Base-by-base conservation (phyloP, 2,797 vertebrate species). In the Ctenosaura bakeri region DNA sequence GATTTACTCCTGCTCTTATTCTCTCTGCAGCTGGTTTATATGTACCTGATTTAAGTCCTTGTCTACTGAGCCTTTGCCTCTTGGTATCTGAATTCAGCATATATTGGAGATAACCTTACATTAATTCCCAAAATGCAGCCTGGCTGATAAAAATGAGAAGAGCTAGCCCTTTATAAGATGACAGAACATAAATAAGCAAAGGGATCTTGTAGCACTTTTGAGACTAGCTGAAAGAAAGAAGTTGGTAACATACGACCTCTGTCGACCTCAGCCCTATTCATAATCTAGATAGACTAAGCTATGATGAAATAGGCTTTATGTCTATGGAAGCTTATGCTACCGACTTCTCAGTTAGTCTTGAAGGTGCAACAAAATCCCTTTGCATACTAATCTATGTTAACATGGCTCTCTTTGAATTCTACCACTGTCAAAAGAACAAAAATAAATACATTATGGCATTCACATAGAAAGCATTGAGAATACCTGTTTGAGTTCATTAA, bases 31-130 rank as follows among this genome's bases (percentile, higher is more conserved):
- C 85, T 92, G 2, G 38, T 88, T 77, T 92, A 80, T 90, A 26
- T 24, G 18, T 2, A 74, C 71, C 87, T 82, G 14, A 92, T 96
- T 92, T 91, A 81, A 74, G 74, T 88, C 78, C 88, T 86, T 29
- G 79, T 76, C 93, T 91, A 88, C 91, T 88, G 91, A 54, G 52
- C 89, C 42, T 79, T 92, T 76, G 82, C 64, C 81, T 88, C 88
- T 90, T 78, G 92, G 81, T 94, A 74, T 91, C 92, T 94, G 93
- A 91, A 95, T 88, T 90, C 77, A 56, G 66, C 84, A 87, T 91
- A 91, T 95, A 93, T 91, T n/a, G 18, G 87, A 91, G 91, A 95
- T 93, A 86, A 90, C 93, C 38, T 64, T 88, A 90, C 88, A 92
- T 91, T 93, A 94, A 95, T 95, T 92, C 87, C 77, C 85, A 79